Conservation (phyloP, 2,888 invertebrate species). For the Pachycephus smyrnensis region DNA sequence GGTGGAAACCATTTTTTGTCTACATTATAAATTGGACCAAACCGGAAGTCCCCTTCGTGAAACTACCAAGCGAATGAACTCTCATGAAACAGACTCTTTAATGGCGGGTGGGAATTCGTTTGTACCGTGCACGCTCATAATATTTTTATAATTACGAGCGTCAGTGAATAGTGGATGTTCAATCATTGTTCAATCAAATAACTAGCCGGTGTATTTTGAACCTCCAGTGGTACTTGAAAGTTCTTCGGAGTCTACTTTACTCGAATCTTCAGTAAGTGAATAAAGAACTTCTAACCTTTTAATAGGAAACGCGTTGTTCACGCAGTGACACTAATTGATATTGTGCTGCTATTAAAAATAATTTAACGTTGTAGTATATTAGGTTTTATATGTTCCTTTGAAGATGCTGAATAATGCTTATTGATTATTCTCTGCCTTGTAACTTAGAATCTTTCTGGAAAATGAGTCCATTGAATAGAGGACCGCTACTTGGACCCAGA, state of each 20-base stretch:
- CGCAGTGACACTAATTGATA: not conserved
- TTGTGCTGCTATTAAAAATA: not conserved
- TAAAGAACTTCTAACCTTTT: not conserved
- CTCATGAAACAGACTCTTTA: not conserved
- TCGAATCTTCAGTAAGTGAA: not conserved
- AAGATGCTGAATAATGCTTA: not conserved
- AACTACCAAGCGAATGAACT: not conserved
- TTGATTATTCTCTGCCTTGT: not conserved
- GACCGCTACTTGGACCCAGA: constrained; percentile 52
- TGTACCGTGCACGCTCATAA: not conserved
- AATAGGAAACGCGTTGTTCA: not conserved
- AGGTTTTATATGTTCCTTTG: not conserved
- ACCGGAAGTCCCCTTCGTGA: not conserved
- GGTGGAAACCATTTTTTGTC: not conserved
- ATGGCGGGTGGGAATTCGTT: not conserved
- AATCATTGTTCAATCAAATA: not conserved
- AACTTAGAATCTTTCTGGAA: not conserved
- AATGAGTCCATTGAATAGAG: constrained; percentile 60
- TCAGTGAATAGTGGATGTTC: not conserved
- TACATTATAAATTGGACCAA: not conserved
- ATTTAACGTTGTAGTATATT: too few relatives aligned
- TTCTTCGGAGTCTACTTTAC: not conserved
- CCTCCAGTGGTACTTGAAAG: not conserved
- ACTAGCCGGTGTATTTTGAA: not conserved
- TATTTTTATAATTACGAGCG: not conserved